Evolutionary conservation across 2,797 vertebrate genomes (phyloP).

Genomic region (Rhinichthys osculus): DNA sequence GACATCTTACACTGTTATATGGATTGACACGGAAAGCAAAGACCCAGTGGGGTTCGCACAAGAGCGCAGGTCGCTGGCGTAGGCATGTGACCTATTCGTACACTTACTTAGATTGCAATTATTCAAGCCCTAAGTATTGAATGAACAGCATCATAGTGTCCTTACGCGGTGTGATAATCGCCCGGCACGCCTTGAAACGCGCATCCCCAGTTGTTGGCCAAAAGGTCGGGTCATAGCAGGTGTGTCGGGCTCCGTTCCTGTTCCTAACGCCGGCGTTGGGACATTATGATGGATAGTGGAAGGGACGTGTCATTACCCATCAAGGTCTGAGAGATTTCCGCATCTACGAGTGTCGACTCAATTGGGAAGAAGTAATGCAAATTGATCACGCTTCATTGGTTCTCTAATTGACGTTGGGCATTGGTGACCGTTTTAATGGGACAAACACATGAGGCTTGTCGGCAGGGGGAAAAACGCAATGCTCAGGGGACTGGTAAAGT

Average conservation of each 20-base stretch:
- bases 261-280: background rate
- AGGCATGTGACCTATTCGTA: background rate
- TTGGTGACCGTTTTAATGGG: conserved; percentile 51
- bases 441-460: conserved; percentile 32
- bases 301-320: conserved; percentile 51
- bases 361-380: conserved; percentile 52
- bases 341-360: conserved; percentile 13
- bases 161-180: background rate
- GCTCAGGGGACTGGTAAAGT: conserved; percentile 18
- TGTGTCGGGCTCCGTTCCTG: conserved; percentile 1
- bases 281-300: conserved; percentile 49
- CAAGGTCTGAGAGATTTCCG: conserved; percentile 41
- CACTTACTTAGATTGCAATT: background rate
- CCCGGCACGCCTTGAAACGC: background rate
- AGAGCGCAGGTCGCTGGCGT: background rate
- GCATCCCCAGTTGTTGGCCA: background rate
- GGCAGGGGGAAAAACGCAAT: background rate
- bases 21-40: background rate
- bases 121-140: background rate
- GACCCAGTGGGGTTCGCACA: background rate
- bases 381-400: conserved; percentile 55
- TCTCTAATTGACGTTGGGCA: conserved; percentile 54
- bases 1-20: background rate
- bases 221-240: conserved; percentile 12
- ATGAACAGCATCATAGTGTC: background rate